phyloP scores from a whole-genome alignment of 2,113 vertebrate species.

The Ramphastos sulfuratus region DNA sequence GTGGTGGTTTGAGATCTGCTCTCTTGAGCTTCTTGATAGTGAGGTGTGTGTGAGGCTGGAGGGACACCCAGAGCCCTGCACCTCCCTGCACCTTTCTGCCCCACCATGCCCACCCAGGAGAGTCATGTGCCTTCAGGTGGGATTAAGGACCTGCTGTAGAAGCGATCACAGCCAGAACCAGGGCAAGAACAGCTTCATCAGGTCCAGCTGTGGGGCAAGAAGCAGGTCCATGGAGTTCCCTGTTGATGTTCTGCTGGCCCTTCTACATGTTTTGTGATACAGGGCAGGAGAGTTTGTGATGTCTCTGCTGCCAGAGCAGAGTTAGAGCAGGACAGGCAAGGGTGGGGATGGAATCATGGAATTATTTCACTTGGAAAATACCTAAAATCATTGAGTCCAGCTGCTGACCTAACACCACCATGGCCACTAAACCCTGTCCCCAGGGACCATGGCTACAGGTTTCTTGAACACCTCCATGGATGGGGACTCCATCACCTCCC shows the following conservation, averaged over 20 bases:
- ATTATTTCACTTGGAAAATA: too few relatives aligned
- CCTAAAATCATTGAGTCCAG: too few relatives aligned
- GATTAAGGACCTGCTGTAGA: background rate
- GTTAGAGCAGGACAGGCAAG: background rate
- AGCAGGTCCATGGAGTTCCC: fast-evolving
- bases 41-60: too few relatives aligned
- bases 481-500: too few relatives aligned
- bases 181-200: background rate
- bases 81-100: background rate
- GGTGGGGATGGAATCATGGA: background rate
- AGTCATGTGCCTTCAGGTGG: background rate
- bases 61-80: background rate
- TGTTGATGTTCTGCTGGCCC: fast-evolving
- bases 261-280: fast-evolving
- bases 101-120: background rate
- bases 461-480: too few relatives aligned
- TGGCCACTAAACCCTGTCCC: too few relatives aligned
- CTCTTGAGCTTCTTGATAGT: too few relatives aligned
- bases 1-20: too few relatives aligned
- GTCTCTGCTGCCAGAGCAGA: background rate
- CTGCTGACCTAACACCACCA: too few relatives aligned
- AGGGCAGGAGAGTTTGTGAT: background rate
- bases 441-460: too few relatives aligned
- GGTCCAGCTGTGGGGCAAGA: background rate
- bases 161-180: fast-evolving